phyloP scores from a whole-genome alignment of 2,888 invertebrate species.

The Parnassius smintheus region DNA sequence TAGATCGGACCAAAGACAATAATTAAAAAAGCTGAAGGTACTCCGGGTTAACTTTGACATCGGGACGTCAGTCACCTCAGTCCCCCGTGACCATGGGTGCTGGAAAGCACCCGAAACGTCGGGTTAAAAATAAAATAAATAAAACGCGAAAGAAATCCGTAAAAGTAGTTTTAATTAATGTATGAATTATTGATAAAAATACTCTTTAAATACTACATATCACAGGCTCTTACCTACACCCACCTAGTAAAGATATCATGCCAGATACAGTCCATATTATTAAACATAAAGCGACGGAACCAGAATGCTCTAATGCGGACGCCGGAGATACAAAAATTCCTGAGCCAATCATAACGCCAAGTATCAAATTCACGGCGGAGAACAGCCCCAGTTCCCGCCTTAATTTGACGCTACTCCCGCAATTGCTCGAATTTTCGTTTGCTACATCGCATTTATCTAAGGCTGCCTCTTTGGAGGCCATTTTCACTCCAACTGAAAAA shows the following conservation, averaged over 20 bases:
- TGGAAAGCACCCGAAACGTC: too few species aligned
- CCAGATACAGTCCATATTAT: slow-evolving; percentile 91
- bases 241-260: slow-evolving; percentile 88
- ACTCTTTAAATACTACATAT: not conserved
- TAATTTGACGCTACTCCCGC: slow-evolving; percentile 79
- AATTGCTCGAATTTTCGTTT: slow-evolving; percentile 40
- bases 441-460: slow-evolving; percentile 43
- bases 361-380: slow-evolving; percentile 90
- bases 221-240: slow-evolving; percentile 67
- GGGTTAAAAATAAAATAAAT: too few species aligned
- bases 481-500: slow-evolving; percentile 46
- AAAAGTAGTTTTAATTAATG: too few species aligned
- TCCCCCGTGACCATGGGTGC: too few species aligned
- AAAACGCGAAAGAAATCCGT: too few species aligned
- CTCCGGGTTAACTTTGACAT: too few species aligned
- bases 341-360: slow-evolving; percentile 95
- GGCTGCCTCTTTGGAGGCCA: slow-evolving; percentile 49
- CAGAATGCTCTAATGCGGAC: slow-evolving; percentile 87
- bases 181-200: too few species aligned
- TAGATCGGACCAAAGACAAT: too few species aligned
- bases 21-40: too few species aligned
- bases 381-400: slow-evolving; percentile 89
- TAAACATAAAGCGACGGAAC: slow-evolving; percentile 90
- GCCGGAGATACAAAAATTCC: slow-evolving; percentile 94
- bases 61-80: too few species aligned